phyloP scores from a whole-genome alignment of 2,888 invertebrate genomes.

The Philhelius pedissequus region DNA sequence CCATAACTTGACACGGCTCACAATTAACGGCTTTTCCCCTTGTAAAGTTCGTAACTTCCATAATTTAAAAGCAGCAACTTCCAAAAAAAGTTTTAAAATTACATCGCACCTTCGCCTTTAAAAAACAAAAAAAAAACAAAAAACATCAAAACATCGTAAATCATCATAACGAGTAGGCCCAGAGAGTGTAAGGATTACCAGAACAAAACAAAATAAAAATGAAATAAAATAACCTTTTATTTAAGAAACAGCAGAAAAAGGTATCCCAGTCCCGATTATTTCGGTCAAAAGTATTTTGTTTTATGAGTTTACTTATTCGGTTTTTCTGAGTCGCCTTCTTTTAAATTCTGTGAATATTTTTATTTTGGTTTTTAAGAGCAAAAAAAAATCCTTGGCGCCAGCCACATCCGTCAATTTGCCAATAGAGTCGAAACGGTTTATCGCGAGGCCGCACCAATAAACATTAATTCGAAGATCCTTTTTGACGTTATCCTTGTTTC shows the following conservation, averaged over 20 bases:
- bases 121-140: too few species aligned
- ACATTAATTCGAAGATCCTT: not conserved
- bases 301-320: not conserved
- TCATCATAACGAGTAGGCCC: constrained; percentile 48
- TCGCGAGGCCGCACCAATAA: not conserved
- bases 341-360: not conserved
- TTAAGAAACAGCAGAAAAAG: too few species aligned
- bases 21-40: not conserved
- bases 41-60: not conserved
- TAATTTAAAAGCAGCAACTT: constrained; percentile 4
- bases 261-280: not conserved
- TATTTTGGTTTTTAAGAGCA: not conserved
- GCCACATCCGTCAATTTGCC: not conserved
- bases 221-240: not conserved
- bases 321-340: not conserved
- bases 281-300: not conserved
- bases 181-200: not conserved
- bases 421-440: not conserved
- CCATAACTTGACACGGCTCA: constrained; percentile 7
- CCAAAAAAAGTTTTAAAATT: constrained; percentile 33
- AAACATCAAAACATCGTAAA: constrained; percentile 39
- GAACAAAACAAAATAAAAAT: not conserved
- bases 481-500: not conserved
- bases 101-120: not conserved
- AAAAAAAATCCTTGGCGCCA: not conserved